Evolutionary conservation across 1,140 invertebrate genomes (phyloP).

Genomic region (Dufourea novaeangliae): DNA sequence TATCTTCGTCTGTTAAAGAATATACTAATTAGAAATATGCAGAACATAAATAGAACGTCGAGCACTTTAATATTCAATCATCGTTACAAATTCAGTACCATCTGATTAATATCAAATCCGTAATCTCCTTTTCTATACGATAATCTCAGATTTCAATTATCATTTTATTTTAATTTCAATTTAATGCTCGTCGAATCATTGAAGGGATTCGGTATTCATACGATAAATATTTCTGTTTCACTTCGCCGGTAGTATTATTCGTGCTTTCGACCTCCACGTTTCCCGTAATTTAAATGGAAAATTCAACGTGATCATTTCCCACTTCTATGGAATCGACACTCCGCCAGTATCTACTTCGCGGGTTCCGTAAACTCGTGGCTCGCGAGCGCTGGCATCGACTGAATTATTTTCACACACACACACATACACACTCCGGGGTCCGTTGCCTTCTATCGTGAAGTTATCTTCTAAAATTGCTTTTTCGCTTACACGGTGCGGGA

Average conservation of each 20-base stretch:
- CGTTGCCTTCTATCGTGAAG: constrained; percentile 32
- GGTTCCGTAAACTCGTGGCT: constrained; percentile 30
- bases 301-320: constrained; percentile 65
- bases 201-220: too few species aligned
- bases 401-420: not conserved
- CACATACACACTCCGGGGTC: not conserved
- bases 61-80: not conserved
- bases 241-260: too few species aligned
- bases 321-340: not conserved
- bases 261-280: too few species aligned
- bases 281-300: constrained; percentile 64
- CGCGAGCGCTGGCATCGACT: not conserved
- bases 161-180: not conserved
- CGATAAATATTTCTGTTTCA: too few species aligned
- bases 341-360: constrained; percentile 42
- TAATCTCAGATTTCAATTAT: not conserved
- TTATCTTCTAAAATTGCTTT: constrained; percentile 38
- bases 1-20: not conserved
- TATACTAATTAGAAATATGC: not conserved
- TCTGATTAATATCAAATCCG: not conserved
- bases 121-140: not conserved
- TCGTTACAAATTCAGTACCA: not conserved
- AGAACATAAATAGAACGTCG: not conserved
- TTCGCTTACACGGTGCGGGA: not conserved
- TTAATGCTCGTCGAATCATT: too few species aligned